Percentiles rank a stretch among this genome's conserved stretches.
These are phyloP conservation scores for Neocrepidodera transversa DNA, from an alignment of 2,888 invertebrate species.

Conservation along the genomic window DNA sequence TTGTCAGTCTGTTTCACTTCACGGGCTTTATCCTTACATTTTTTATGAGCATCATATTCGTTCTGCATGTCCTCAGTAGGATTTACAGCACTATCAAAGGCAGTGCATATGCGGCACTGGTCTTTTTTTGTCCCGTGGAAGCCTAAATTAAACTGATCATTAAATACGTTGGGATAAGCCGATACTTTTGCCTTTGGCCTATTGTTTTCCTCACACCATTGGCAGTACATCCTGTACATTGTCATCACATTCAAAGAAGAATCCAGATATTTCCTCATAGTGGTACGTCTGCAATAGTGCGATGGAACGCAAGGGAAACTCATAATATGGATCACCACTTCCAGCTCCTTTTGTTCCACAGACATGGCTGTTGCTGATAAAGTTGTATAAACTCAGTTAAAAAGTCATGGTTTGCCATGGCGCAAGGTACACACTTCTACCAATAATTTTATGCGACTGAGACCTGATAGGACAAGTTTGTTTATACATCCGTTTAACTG, in stretches of 20 bases:
- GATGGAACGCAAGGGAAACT: conserved; percentile 44
- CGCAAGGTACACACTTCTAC: too few relatives aligned
- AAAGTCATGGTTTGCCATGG: too few relatives aligned
- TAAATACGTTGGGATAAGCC: conserved; percentile 6
- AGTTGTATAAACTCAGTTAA: too few relatives aligned
- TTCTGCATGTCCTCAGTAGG: conserved; percentile 5
- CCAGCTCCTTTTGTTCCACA: too few relatives aligned
- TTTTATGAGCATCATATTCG: conserved; percentile 23
- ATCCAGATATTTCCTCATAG: conserved; percentile 31
- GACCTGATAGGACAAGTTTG: too few relatives aligned
- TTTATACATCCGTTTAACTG: too few relatives aligned
- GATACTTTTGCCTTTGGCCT: background rate
- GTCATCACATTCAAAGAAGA: conserved; percentile 37
- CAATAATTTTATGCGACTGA: too few relatives aligned
- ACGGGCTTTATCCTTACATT: conserved; percentile 7
- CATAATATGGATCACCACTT: too few relatives aligned
- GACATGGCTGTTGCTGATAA: too few relatives aligned
- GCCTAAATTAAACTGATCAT: conserved; percentile 19
- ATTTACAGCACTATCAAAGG: too few relatives aligned
- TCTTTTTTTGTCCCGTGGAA: conserved; percentile 22
- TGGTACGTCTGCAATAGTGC: conserved; percentile 39
- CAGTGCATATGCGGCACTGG: conserved; percentile 25
- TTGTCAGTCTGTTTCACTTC: too few relatives aligned
- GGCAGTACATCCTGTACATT: conserved; percentile 40
- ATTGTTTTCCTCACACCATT: conserved; percentile 16